A percentile compares a stretch with the other conserved stretches of the same genome.
These are phyloP conservation scores for Peromyscus attwateri DNA, from an alignment of 2,797 vertebrate species.

Conservation along the genomic window DNA sequence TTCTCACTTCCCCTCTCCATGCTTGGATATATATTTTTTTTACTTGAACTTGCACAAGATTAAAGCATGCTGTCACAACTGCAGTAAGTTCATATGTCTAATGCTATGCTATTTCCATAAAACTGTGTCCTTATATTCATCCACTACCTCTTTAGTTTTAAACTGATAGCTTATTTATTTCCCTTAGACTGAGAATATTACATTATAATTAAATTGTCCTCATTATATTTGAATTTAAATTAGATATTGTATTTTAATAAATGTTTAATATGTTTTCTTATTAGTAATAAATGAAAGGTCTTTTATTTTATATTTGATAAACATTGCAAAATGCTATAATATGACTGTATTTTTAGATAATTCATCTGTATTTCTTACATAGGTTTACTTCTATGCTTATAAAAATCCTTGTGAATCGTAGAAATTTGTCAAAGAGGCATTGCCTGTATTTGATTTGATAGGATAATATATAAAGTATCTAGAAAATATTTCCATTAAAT, in stretches of 20 bases:
- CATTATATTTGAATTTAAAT: neutral
- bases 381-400: neutral
- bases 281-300: neutral
- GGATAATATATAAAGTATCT: neutral
- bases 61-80: neutral
- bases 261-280: neutral
- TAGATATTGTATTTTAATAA: neutral
- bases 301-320: slow-evolving; percentile 54
- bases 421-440: neutral
- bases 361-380: neutral
- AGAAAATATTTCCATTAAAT: neutral
- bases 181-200: neutral
- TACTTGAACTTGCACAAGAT: neutral
- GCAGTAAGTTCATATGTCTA: neutral
- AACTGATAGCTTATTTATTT: slow-evolving; percentile 41
- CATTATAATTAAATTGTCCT: slow-evolving; percentile 15
- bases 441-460: neutral
- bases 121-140: neutral
- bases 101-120: neutral
- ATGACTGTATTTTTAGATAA: neutral
- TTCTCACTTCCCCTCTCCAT: fast-evolving
- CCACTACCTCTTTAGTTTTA: neutral
- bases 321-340: slow-evolving; percentile 59
- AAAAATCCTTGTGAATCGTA: neutral
- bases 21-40: neutral